Percentiles rank a stretch among this genome's conserved stretches.
phyloP scores from a whole-genome alignment of 2,113 vertebrate species.

The Notiomystis cincta region DNA sequence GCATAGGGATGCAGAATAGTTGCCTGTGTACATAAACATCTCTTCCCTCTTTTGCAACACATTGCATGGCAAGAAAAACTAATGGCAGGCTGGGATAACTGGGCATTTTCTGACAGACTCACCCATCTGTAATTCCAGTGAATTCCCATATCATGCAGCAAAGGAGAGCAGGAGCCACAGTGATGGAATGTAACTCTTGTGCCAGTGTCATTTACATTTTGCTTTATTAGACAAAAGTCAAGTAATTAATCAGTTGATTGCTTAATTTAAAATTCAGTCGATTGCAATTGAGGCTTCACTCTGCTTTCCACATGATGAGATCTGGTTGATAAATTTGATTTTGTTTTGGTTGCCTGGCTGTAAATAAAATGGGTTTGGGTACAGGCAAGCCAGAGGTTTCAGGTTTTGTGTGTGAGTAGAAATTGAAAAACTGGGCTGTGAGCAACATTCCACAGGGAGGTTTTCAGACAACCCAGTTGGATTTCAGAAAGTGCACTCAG shows the following conservation, averaged over 20 bases:
- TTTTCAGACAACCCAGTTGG: neutral
- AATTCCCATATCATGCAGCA: neutral
- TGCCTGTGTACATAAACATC: neutral
- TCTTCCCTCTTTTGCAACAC: neutral
- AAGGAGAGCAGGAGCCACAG: neutral
- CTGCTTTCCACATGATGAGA: constrained; percentile 29
- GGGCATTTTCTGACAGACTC: neutral
- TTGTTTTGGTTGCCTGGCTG: neutral
- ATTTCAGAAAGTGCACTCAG: neutral
- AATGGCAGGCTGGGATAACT: neutral
- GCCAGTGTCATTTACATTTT: constrained; percentile 13
- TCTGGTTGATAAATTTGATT: constrained; percentile 3
- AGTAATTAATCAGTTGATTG: constrained; percentile 63
- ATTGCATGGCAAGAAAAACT: neutral
- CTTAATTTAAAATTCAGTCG: constrained; percentile 40
- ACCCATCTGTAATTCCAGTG: neutral
- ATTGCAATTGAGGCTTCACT: constrained; percentile 1
- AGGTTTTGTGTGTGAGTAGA: neutral
- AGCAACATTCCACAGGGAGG: neutral
- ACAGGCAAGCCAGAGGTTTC: neutral
- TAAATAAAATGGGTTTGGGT: neutral
- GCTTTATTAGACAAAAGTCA: constrained; percentile 62
- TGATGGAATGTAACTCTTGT: neutral
- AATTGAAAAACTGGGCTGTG: neutral
- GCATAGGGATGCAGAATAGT: neutral